Conservation (phyloP, 2,888 invertebrate genomes). For the Noctua fimbriata region DNA sequence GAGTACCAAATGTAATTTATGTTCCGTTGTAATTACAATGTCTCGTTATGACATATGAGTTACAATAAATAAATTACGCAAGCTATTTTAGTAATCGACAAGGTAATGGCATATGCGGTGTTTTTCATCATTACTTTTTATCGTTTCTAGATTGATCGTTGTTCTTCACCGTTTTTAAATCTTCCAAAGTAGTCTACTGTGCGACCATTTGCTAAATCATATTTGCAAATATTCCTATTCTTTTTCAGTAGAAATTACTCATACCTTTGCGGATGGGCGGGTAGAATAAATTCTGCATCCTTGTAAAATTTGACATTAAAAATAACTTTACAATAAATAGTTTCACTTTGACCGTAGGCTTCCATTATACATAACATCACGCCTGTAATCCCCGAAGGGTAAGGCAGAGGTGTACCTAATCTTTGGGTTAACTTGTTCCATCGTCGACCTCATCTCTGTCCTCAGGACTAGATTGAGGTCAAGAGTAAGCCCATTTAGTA, state of each 20-base stretch:
- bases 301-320: neutral
- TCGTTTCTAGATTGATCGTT: neutral
- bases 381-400: too few species aligned
- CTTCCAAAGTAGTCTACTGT: neutral
- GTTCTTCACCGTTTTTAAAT: neutral
- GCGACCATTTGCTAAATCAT: neutral
- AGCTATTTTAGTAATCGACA: slow-evolving; percentile 10
- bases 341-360: too few species aligned
- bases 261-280: neutral
- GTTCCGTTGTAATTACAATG: slow-evolving; percentile 40
- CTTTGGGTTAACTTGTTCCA: too few species aligned
- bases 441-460: too few species aligned
- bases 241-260: neutral
- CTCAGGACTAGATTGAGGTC: too few species aligned
- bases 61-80: slow-evolving; percentile 42
- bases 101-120: slow-evolving; percentile 1
- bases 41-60: slow-evolving; percentile 31
- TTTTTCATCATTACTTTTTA: slow-evolving; percentile 3
- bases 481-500: too few species aligned
- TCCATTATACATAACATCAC: too few species aligned
- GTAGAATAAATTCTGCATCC: neutral
- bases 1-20: slow-evolving; percentile 39
- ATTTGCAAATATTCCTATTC: neutral
- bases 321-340: too few species aligned
- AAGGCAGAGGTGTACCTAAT: too few species aligned